A percentile compares a stretch with the other conserved stretches of the same genome.
Conservation (phyloP, 2,888 invertebrate genomes). For the Drosophila vallismaia region DNA sequence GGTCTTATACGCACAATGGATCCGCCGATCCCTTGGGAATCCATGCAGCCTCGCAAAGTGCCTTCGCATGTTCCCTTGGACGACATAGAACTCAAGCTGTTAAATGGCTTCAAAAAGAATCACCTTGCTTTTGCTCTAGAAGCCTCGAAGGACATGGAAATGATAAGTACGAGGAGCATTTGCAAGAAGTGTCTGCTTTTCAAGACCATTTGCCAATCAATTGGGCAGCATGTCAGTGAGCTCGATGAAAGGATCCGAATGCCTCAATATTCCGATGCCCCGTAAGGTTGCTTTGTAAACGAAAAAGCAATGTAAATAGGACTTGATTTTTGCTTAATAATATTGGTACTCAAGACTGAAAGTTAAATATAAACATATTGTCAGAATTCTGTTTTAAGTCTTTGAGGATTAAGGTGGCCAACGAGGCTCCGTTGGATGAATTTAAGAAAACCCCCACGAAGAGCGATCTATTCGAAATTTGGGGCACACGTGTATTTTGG, state of each 20-base stretch:
- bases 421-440: too few relatives aligned
- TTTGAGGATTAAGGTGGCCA: too few relatives aligned
- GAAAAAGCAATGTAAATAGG: too few relatives aligned
- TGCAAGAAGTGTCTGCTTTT: slow-evolving; percentile 59
- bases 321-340: too few relatives aligned
- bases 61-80: neutral
- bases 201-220: slow-evolving; percentile 25
- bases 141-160: slow-evolving; percentile 29
- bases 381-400: too few relatives aligned
- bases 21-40: slow-evolving; percentile 14
- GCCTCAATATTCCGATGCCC: too few relatives aligned
- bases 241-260: slow-evolving; percentile 1
- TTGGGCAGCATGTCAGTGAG: slow-evolving; percentile 34
- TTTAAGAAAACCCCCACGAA: too few relatives aligned
- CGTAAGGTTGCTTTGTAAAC: too few relatives aligned
- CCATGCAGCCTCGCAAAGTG: slow-evolving; percentile 43
- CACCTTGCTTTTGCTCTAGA: slow-evolving; percentile 14
- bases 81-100: slow-evolving; percentile 34
- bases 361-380: too few relatives aligned
- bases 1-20: neutral
- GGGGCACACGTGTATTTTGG: too few relatives aligned
- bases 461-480: too few relatives aligned
- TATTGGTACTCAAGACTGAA: too few relatives aligned
- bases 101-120: slow-evolving; percentile 23
- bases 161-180: slow-evolving; percentile 33